Evolutionary conservation across 1,140 invertebrate genomes (phyloP), one percentile per base, ranked within the genome.

Genomic region (Drosophila pseudoobscura): DNA sequence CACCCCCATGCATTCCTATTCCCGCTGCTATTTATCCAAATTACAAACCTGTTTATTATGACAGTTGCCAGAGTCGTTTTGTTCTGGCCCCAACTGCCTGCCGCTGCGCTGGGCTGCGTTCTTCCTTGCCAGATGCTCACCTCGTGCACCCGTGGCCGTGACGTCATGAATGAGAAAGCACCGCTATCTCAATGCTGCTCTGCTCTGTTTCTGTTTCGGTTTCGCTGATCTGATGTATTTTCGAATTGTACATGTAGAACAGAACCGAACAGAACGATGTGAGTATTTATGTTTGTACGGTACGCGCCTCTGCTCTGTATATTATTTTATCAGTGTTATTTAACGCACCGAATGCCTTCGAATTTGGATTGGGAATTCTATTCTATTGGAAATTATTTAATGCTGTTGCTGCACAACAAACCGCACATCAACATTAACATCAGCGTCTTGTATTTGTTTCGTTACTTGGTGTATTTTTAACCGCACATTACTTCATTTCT

Each of bases 271-370:
- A 11, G 24, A 17, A 17, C 17, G 3, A 24, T 24, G 5, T 8
- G 31, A 31, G 24, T 70, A 70, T 70, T 70, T 70, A 69, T 70
- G 66, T 70, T 70, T 70, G 66, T 39, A 24, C 65, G 64, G 64
- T 5, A 5, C 24, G 4, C 66, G 35, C 35, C 35, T 39, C 9
- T 39, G 35, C 11, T 70, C 52, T 70, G 66, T 70, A 70, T 70
- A 70, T 70, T 70, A 46, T 70, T 69, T 70, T 70, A 70, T 70
- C 66, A 70, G 64, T 69, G 53, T 70, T 70, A 70, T 70, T 70
- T 45, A 70, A 70, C 66, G 66, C 52, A 69, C 64, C 29, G 39
- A 50, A 22, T 17, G 44, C 53, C 53, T 50, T 6, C 24, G 26
- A 39, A 61, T 15, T 44, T 61, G 11, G 35, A 5, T 17, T 53